phyloP scores from a whole-genome alignment of 1,140 invertebrate genomes.

The Anadara kagoshimensis region DNA sequence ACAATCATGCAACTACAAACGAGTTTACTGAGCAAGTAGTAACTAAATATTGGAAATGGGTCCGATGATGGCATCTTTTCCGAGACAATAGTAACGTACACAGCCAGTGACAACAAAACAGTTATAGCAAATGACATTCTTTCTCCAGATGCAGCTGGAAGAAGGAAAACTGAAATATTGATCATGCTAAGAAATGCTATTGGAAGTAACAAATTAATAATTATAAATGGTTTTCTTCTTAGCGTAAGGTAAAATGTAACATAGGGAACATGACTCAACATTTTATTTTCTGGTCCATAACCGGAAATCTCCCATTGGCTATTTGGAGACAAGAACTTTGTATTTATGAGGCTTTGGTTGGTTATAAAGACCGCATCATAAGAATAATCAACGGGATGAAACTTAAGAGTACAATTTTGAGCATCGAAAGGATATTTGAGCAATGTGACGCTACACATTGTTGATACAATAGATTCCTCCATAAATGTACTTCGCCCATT shows the following conservation, averaged over 20 bases:
- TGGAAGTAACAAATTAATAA: conserved; percentile 5
- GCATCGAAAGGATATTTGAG: too few relatives aligned
- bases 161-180: conserved; percentile 14
- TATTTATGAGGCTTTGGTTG: background rate
- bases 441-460: too few relatives aligned
- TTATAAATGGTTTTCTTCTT: background rate
- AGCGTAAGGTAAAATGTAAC: background rate
- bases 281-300: too few relatives aligned
- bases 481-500: too few relatives aligned
- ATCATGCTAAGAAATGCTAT: conserved; percentile 2
- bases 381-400: background rate
- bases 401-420: background rate
- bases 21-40: too few relatives aligned
- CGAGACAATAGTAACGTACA: conserved; percentile 13
- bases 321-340: background rate
- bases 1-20: too few relatives aligned
- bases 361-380: background rate
- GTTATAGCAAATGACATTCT: conserved; percentile 25
- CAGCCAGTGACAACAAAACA: conserved; percentile 7
- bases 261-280: too few relatives aligned
- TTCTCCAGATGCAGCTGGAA: conserved; percentile 28
- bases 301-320: too few relatives aligned
- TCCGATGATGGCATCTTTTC: conserved; percentile 9
- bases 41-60: too few relatives aligned
- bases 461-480: too few relatives aligned